Conservation (phyloP, 1,140 invertebrate species). For the Drosophila elegans region DNA sequence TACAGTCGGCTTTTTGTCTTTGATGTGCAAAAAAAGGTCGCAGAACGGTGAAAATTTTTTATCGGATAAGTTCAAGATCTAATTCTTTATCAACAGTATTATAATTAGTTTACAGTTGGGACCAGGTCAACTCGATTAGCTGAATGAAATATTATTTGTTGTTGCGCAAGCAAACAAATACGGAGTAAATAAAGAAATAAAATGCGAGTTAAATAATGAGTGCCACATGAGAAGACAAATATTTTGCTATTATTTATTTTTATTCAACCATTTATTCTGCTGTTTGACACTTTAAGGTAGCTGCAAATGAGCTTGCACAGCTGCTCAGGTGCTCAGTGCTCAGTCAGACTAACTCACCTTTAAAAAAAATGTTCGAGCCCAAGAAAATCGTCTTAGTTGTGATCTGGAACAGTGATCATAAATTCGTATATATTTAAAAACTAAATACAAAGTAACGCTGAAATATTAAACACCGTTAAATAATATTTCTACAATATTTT, state of each 20-base stretch:
- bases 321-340: conserved; percentile 33
- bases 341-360: conserved; percentile 2
- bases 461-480: background rate
- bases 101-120: conserved; percentile 41
- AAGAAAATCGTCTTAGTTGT: conserved; percentile 4
- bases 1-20: conserved; percentile 27
- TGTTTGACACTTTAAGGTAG: conserved; percentile 30
- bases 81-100: conserved; percentile 32
- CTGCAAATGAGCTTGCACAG: conserved; percentile 72
- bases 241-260: conserved; percentile 38
- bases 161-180: conserved; percentile 40
- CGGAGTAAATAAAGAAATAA: conserved; percentile 15
- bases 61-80: conserved; percentile 50
- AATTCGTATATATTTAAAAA: background rate
- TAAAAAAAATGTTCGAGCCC: background rate
- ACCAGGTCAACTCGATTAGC: conserved; percentile 46
- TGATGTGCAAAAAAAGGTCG: conserved; percentile 40
- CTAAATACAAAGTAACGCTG: background rate
- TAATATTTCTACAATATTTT: background rate
- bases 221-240: conserved; percentile 26
- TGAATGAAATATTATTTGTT: conserved; percentile 30
- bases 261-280: conserved; percentile 27
- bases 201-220: conserved; percentile 33
- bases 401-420: background rate
- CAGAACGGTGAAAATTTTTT: conserved; percentile 17